Base-by-base conservation (phyloP, 2,888 invertebrate genomes). In the Caenorhabditis zanzibari region DNA sequence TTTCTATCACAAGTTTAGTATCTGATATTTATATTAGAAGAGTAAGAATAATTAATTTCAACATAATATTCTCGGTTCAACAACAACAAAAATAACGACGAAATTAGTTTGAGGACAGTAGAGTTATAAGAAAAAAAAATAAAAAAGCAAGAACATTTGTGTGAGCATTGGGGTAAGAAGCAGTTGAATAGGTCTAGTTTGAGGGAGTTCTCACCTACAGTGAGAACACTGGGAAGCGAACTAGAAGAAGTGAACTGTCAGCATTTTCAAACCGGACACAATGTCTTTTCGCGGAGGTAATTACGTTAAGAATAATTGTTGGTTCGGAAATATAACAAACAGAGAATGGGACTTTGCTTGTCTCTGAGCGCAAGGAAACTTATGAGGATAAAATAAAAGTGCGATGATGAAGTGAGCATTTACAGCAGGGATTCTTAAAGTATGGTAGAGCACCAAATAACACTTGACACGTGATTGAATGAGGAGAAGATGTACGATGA, bases 401-500 rank as follows among this genome's bases (percentile, higher is more conserved):
- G 69, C 61, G 77, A n/a, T 58, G 32, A 61, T 44, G 38, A 69
- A 54, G 54, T 14, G 54, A 66, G 66, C 64, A 80, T 71, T 63
- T 71, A 71, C 77, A 80, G 58, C 26, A 64, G 35, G 72, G 58
- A 12, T 77, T 77, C 32, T 44, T 47, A 59, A 71, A 68, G 49
- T 59, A 12, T 6, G 32, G 54, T 16, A 73, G 32, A 74, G 81
- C 74, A 74, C 81, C 80, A 80, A 73, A 49, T 35, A 80, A 73
- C 80, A 73, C 73, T 69, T 68, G 73, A 81, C 81, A 81, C 81
- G 81, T 81, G 74, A 49, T 49, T 38, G 72, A 56, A 80, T 80
- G 80, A 80, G 59, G 68, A 72, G 66, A 41, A 41, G 38, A 28
- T 63, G 22, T 35, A 24, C 4, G 49, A 58, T n/a, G 52, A n/a